A percentile compares a stretch with the other conserved stretches of the same genome.
These are phyloP conservation scores for Drosophila obscura DNA, from an alignment of 1,140 invertebrate species.

Conservation along the genomic window DNA sequence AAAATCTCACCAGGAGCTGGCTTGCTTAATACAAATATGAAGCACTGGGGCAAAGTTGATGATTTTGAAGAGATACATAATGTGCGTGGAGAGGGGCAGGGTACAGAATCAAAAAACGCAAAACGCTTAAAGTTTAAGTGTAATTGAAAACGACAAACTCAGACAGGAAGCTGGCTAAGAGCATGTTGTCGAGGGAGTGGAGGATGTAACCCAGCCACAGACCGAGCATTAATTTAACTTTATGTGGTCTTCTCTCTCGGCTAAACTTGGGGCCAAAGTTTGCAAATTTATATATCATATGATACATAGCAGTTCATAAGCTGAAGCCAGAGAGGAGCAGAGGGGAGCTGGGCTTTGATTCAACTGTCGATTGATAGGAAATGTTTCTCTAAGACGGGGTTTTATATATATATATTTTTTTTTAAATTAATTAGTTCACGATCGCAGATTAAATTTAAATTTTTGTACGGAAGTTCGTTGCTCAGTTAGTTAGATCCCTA, in stretches of 20 bases:
- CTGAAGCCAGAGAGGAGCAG: background rate
- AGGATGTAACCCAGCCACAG: conserved; percentile 22
- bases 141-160: conserved; percentile 68
- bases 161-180: background rate
- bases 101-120: conserved; percentile 27
- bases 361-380: too few relatives aligned
- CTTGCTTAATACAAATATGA: conserved; percentile 69
- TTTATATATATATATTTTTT: too few relatives aligned
- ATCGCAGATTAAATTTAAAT: background rate
- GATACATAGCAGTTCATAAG: background rate
- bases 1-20: conserved; percentile 40
- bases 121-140: conserved; percentile 65
- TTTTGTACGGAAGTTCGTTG: background rate
- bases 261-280: conserved; percentile 52
- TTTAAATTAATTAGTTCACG: background rate
- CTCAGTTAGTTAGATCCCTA: background rate
- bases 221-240: conserved; percentile 63
- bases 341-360: too few relatives aligned
- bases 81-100: background rate
- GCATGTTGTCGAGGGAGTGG: conserved; percentile 4
- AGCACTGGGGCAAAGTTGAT: conserved; percentile 48
- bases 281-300: conserved; percentile 28
- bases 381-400: too few relatives aligned
- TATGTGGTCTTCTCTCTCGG: conserved; percentile 51
- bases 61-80: conserved; percentile 28